Conservation (phyloP, 1,140 invertebrate genomes). For the Trialeurodes vaporariorum region DNA sequence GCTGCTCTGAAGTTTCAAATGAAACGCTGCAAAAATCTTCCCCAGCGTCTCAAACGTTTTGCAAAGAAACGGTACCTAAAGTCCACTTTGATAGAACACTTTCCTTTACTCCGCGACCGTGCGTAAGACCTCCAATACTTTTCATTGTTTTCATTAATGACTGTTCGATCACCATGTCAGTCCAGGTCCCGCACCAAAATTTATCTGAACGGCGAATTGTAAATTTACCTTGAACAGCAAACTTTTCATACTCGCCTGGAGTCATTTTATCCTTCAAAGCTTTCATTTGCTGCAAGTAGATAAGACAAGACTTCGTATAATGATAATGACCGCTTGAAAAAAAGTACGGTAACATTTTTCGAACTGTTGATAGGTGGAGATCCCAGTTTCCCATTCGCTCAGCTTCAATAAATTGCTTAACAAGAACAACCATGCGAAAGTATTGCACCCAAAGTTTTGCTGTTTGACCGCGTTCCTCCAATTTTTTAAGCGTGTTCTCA, state of each 20-base stretch:
- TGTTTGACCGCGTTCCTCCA: conserved; percentile 25
- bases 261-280: not conserved
- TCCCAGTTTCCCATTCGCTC: conserved; percentile 30
- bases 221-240: conserved; percentile 25
- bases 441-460: conserved; percentile 36
- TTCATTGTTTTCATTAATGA: conserved; percentile 35
- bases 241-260: conserved; percentile 4
- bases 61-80: conserved; percentile 23
- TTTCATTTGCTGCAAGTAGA: conserved; percentile 16
- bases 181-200: conserved; percentile 32
- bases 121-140: conserved; percentile 31
- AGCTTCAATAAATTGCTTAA: conserved; percentile 33
- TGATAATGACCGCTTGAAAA: conserved; percentile 29
- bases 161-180: conserved; percentile 34
- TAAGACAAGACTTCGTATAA: conserved; percentile 14
- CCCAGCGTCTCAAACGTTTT: conserved; percentile 9
- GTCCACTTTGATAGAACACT: conserved; percentile 33
- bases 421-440: conserved; percentile 33
- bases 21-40: conserved; percentile 6
- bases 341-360: conserved; percentile 34
- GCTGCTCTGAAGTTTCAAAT: conserved; percentile 28
- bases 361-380: conserved; percentile 28
- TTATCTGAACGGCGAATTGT: conserved; percentile 29
- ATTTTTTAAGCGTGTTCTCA: not conserved
- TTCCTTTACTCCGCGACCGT: conserved; percentile 29